A percentile compares a stretch with the other conserved stretches of the same genome.
Evolutionary conservation across 2,113 vertebrate species (phyloP).

Genomic region (western clawed frog (Xenopus tropicalis)): UCB_Xtro_10.0 CM004445.2:119096001-119096500

Average conservation of each 20-base stretch:
- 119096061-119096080: not conserved
- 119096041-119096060: not conserved
- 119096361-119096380: not conserved
- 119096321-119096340: conserved; percentile 14
- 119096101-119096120: not conserved
- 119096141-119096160: conserved; percentile 45
- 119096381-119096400: conserved; percentile 1
- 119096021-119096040: too few species aligned
- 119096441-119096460: too few species aligned
- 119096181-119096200: conserved; percentile 45
- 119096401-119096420: not conserved
- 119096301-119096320: conserved; percentile 34
- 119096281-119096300: conserved; percentile 23
- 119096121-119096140: conserved; percentile 33
- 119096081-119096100: not conserved
- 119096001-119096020: too few species aligned
- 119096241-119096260: conserved; percentile 43
- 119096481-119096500: too few species aligned
- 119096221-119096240: conserved; percentile 44
- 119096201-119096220: conserved; percentile 43
- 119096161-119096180: conserved; percentile 42
- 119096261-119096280: conserved; percentile 42
- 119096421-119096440: not conserved
- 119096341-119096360: not conserved
- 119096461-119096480: too few species aligned